Evolutionary conservation across 2,888 invertebrate species (phyloP), one percentile per base, ranked within the genome.

Genomic region (Papilio gigon): DNA sequence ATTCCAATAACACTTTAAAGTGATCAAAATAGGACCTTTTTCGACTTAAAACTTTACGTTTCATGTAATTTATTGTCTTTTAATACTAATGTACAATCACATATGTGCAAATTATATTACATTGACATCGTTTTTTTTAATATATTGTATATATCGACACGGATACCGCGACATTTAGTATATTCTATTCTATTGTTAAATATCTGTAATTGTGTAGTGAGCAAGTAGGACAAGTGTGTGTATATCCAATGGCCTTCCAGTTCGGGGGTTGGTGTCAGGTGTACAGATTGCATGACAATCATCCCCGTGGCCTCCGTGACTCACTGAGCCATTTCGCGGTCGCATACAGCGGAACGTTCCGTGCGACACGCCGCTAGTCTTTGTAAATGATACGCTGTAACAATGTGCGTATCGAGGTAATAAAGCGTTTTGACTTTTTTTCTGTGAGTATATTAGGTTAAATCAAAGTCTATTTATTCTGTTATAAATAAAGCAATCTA

Each of bases 231-330:
- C 8, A 11, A 17, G 9, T 20, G 20, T 12, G 4, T 20, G 22
- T 8, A 14, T 25, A 60, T 20, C 25, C 1, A 25, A 60, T 65
- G 56, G 53, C 64, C 65, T 44, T 42, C 12, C n/a, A 22, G 33
- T 62, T 67, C 58, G 58, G 60, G 67, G 72, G 63, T 62, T 59
- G 53, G 20, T 69, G 42, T 61, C 65, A 65, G 64, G 68, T 68
- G 64, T 59, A 22, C 56, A 40, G 81, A 78, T 88, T 81, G 88
- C 87, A 87, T 87, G 86, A 80, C 81, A 76, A 74, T 72, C 75
- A 79, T 83, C 81, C 81, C 78, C 77, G 75, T 80, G 84, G 81
- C 84, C 83, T 88, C 85, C 89, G 89, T 89, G 89, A 87, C 89
- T 87, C 82, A 80, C 80, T 81, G 81, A 85, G 85, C 86, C 85